phyloP scores from a whole-genome alignment of 2,797 vertebrate genomes.

The Antrozous pallidus region DNA sequence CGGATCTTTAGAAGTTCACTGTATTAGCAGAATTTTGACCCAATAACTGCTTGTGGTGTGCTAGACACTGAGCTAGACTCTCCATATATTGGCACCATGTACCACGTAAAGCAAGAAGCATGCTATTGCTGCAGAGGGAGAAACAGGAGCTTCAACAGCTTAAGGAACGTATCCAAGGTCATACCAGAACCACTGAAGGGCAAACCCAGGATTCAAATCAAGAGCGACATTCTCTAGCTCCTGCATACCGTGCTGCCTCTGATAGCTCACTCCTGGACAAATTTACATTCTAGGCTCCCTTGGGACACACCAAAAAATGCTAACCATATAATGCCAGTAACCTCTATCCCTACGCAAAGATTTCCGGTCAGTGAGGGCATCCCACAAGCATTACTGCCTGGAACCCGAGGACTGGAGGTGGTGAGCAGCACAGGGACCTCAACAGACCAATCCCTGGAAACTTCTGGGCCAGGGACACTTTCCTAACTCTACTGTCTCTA shows the following conservation, averaged over 20 bases:
- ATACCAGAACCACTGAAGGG: background rate
- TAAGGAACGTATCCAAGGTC: background rate
- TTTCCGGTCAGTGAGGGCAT: background rate
- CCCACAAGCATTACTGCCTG: fast-evolving
- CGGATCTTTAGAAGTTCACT: background rate
- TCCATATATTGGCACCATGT: fast-evolving
- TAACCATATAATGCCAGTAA: background rate
- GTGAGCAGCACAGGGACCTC: background rate
- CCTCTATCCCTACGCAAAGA: background rate
- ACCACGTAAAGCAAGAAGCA: background rate
- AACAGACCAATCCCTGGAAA: background rate
- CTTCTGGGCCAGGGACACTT: too few relatives aligned
- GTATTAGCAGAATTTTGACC: background rate
- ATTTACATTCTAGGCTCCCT: background rate
- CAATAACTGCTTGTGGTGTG: background rate
- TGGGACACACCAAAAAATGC: background rate
- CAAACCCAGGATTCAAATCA: background rate
- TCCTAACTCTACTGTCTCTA: background rate
- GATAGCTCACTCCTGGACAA: background rate
- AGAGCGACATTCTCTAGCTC: background rate
- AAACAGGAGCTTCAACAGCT: background rate
- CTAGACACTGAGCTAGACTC: background rate
- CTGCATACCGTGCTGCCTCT: background rate
- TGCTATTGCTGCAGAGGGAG: background rate
- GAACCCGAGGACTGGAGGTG: background rate